These are phyloP conservation scores for Caenorhabditis sp. DNA, from an alignment of 2,888 invertebrate genomes.

Conservation along the genomic window DNA sequence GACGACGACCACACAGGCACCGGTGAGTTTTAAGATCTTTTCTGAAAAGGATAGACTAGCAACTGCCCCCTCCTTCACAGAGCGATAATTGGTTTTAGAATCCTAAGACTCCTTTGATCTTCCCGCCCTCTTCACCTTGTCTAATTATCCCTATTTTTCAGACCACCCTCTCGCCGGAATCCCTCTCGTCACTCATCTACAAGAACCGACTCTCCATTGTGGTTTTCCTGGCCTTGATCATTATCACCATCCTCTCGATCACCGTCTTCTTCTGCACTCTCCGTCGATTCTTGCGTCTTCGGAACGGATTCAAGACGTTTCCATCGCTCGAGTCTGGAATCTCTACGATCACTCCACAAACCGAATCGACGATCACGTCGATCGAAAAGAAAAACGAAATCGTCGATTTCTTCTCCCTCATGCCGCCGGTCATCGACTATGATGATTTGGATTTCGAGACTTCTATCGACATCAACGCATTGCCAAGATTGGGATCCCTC, in stretches of 20 bases:
- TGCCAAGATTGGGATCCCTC: conserved; percentile 36
- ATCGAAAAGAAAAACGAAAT: conserved; percentile 4
- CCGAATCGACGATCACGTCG: background rate
- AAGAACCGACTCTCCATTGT: conserved; percentile 2
- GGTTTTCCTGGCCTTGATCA: background rate
- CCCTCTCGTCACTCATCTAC: conserved; percentile 4
- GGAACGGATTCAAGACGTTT: conserved; percentile 26
- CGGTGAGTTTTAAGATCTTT: background rate
- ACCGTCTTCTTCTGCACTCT: conserved; percentile 11
- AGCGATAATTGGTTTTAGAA: too few relatives aligned
- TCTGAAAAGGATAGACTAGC: too few relatives aligned
- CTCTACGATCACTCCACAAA: conserved; percentile 17
- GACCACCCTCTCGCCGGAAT: conserved; percentile 15
- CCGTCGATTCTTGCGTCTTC: background rate
- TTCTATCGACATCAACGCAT: background rate
- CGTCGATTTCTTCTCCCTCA: conserved; percentile 23
- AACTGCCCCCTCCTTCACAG: too few relatives aligned
- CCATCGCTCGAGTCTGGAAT: conserved; percentile 52
- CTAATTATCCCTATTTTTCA: conserved; percentile 17
- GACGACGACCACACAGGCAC: conserved; percentile 8
- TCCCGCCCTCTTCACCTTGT: background rate
- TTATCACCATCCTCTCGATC: background rate
- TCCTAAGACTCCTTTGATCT: background rate
- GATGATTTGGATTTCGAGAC: conserved; percentile 13
- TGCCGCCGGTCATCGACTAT: conserved; percentile 39